Percentiles rank a stretch among this genome's conserved stretches.
Evolutionary conservation across 2,797 vertebrate genomes (phyloP).

Genomic region (Coregonus ussuriensis): DNA sequence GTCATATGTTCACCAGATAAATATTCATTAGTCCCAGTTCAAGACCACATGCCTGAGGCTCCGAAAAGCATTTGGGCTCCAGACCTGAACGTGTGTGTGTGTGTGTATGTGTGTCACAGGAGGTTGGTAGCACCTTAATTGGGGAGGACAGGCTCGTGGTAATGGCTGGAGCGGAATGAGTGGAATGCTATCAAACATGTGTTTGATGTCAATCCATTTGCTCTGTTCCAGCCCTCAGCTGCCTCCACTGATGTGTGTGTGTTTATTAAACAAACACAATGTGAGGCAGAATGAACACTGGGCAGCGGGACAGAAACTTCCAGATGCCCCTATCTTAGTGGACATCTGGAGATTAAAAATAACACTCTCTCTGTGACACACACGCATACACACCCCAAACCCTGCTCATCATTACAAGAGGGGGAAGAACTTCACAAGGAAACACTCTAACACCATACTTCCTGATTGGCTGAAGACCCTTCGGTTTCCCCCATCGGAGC

Average conservation of each 20-base stretch:
- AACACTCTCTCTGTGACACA: constrained; percentile 43
- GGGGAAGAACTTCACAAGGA: constrained; percentile 57
- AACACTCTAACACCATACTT: constrained; percentile 63
- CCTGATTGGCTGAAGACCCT: constrained; percentile 62
- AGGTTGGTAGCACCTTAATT: not conserved
- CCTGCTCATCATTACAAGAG: constrained; percentile 52
- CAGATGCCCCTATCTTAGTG: constrained; percentile 67
- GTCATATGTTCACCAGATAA: constrained; percentile 51
- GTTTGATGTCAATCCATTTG: too few relatives aligned
- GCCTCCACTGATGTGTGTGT: constrained; percentile 4
- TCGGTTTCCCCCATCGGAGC: constrained; percentile 43
- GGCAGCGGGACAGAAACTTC: constrained; percentile 58
- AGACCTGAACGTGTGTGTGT: constrained; percentile 22
- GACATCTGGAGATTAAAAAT: constrained; percentile 76
- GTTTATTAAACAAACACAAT: constrained; percentile 66
- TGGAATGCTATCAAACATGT: too few relatives aligned
- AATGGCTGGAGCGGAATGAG: too few relatives aligned
- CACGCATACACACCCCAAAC: constrained; percentile 29
- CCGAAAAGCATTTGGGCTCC: constrained; percentile 35
- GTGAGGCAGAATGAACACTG: constrained; percentile 56
- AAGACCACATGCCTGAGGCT: constrained; percentile 19
- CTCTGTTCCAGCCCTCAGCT: too few relatives aligned
- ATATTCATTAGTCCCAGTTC: constrained; percentile 49
- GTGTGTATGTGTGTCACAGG: not conserved
- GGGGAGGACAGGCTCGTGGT: too few relatives aligned